A percentile compares a stretch with the other conserved stretches of the same genome.
Conservation (phyloP, 2,113 vertebrate genomes). For the Stigmatopora nigra region DNA sequence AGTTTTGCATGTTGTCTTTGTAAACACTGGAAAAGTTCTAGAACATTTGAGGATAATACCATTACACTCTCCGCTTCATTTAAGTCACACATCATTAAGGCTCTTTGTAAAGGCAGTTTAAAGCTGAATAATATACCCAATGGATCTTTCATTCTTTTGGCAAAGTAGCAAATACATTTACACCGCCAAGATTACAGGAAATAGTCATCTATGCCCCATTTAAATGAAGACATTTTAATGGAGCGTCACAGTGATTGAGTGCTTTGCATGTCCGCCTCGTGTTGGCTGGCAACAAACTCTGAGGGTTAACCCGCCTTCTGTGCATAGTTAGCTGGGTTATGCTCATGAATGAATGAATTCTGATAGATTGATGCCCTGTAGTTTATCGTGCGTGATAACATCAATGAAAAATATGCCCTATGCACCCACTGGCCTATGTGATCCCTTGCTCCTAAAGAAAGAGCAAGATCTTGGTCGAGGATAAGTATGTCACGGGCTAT, state of each 20-base stretch:
- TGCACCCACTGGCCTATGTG: conserved; percentile 26
- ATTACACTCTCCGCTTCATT: conserved; percentile 30
- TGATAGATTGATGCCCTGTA: conserved; percentile 9
- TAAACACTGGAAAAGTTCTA: conserved; percentile 10
- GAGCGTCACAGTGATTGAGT: too few species aligned
- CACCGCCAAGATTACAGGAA: conserved; percentile 43
- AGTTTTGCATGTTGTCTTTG: conserved; percentile 16
- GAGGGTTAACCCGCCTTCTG: too few species aligned
- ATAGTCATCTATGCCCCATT: conserved; percentile 41
- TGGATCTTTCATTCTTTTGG: conserved; percentile 38
- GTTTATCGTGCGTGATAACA: conserved; percentile 33
- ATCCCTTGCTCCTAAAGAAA: conserved; percentile 22
- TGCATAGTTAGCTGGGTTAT: too few species aligned
- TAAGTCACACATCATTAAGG: conserved; percentile 40
- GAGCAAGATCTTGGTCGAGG: conserved; percentile 44
- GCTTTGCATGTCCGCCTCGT: too few species aligned
- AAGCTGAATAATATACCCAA: conserved; percentile 40
- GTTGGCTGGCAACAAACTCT: too few species aligned
- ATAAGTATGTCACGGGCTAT: conserved; percentile 54
- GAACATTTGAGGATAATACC: conserved; percentile 32
- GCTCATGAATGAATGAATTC: conserved; percentile 12
- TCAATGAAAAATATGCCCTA: conserved; percentile 25
- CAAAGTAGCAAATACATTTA: conserved; percentile 35
- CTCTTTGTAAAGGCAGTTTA: conserved; percentile 36
- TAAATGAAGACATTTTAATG: conserved; percentile 26